Evolutionary conservation across 2,797 vertebrate species (phyloP), one percentile per base, ranked within the genome.

Genomic region (Orestias chungarensis): DNA sequence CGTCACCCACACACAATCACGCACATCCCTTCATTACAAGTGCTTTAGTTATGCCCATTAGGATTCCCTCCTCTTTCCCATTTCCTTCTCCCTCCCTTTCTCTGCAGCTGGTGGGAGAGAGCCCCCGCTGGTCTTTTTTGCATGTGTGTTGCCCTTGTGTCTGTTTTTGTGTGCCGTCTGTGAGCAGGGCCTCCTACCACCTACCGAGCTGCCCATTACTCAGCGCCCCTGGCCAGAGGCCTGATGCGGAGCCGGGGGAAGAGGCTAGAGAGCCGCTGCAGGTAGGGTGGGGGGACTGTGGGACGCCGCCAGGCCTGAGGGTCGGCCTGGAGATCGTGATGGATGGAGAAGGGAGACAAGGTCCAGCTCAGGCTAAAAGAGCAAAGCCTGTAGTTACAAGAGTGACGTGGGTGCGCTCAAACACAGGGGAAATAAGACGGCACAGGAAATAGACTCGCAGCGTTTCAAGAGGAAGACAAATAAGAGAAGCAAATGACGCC

Each of bases 61-160:
- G 89, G 84, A 83, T 72, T 78, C 81, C 89, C 86, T 91, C 83
- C 88, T 84, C 93, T 95, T 94, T 93, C 92, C 86, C 79, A 89
- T 91, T 91, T 89, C 90, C 92, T 91, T 88, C 90, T 87, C 91
- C 92, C 80, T 82, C 91, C 92, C 89, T 94, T 91, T 89, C 89
- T 81, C 74, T 88, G 90, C 95, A 95, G 94, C 94, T 95, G 95
- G 91, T 92, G 91, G 88, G 89, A 92, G 87, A 86, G 89, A 89
- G 83, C 82, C 84, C 93, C 91, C 89, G 93, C 88, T 90, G 78
- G 61, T 89, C 87, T 90, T 86, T n/a, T 90, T 64, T 90, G 80
- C 42, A 29, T 76, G 76, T 44, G 50, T 66, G 55, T 57, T 77
- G 80, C 79, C 66, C 76, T 70, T 84, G 81, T 86, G 50, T 86